Evolutionary conservation across 2,113 vertebrate genomes (phyloP), one percentile per base, ranked within the genome.

Genomic region (Origma solitaria): DNA sequence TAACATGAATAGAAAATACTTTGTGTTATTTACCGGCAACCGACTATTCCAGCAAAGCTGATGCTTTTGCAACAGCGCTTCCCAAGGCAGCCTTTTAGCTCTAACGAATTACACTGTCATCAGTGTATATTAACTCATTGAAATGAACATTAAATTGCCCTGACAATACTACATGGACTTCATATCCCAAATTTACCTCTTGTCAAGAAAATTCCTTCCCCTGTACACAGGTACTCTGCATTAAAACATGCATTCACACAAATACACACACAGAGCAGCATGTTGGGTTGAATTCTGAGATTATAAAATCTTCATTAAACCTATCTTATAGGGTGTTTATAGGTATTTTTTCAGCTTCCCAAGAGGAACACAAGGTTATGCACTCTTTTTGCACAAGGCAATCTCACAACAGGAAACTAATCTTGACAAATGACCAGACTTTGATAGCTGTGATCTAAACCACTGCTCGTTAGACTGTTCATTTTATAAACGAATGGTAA

Each of bases 351-450:
- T 96, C 72, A 72, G 88, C 56, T 88, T 86, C 69, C 72, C 94
- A 72, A 93, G 86, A 94, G 76, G 65, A 94, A 88, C 69, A 64
- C 76, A 90, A 58, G 90, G 80, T 92, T 96, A 71, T 60, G 77
- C 77, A 68, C 64, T 82, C 64, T 68, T 94, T 95, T 95, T 96
- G 87, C 82, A 88, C 85, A 73, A 81, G 90, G 95, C 79, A 94
- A 66, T 92, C 94, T 93, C 95, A 92, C 95, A 96, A 96, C 95
- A 97, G 97, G 95, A 97, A 97, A 93, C 97, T 88, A 88, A 95
- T 88, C 91, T 95, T 97, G 97, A 97, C 96, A 97, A 97, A 97
- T 95, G 96, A 95, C 91, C 95, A 95, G 96, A 94, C 94, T 93
- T 89, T 93, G 95, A 82, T 95, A 97, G 95, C 92, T 94, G 96